These are phyloP conservation scores for Spea bombifrons DNA, from an alignment of 2,113 vertebrate genomes.

Conservation along the genomic window DNA sequence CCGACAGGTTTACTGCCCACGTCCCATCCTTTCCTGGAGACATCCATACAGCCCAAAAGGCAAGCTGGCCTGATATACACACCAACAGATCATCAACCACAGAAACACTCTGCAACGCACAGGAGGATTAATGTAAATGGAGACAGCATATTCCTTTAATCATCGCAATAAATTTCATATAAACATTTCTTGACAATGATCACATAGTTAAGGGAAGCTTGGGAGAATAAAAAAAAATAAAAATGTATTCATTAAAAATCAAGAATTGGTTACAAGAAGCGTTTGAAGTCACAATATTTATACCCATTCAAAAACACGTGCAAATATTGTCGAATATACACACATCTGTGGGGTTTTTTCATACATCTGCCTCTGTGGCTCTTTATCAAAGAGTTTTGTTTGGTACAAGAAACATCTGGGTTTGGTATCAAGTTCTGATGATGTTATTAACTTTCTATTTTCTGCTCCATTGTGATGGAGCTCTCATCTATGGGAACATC, in stretches of 20 bases:
- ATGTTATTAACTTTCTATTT: conserved; percentile 23
- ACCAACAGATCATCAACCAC: no score
- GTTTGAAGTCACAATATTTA: conserved; percentile 26
- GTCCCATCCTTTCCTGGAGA: no score
- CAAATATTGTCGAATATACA: background rate
- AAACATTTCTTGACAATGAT: no score
- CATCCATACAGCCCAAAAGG: no score
- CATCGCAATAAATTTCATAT: no score
- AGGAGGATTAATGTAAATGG: no score
- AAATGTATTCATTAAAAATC: background rate
- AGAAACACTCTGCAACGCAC: no score
- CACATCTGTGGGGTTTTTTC: background rate
- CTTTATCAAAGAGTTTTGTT: conserved; percentile 31
- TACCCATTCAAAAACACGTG: background rate
- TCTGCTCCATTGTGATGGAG: conserved; percentile 4
- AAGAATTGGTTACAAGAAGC: background rate
- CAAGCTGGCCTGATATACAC: no score
- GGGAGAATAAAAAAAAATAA: no score
- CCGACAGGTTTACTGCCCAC: no score
- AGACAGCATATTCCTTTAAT: no score
- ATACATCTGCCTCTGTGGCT: conserved; percentile 30
- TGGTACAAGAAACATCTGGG: conserved; percentile 36
- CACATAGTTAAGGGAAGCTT: no score
- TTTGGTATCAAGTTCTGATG: background rate
- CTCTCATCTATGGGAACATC: conserved; percentile 18